Evolutionary conservation across 1,140 invertebrate species (phyloP).

Genomic region (Meloidogyne exigua): DNA sequence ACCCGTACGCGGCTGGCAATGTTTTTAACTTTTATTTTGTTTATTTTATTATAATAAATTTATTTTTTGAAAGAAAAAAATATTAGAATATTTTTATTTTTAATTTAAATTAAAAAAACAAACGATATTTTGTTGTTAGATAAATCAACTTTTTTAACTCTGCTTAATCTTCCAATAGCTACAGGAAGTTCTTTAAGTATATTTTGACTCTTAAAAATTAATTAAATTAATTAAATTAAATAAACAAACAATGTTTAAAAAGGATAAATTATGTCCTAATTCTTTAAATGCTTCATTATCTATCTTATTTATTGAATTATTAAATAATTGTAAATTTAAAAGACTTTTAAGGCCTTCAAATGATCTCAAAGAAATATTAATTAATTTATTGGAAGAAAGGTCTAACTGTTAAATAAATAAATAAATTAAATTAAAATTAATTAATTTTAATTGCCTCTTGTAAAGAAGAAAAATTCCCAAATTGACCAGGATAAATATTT

Average conservation of each 20-base stretch:
- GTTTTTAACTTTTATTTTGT: background rate
- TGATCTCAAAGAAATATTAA: constrained; percentile 34
- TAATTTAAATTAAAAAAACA: constrained; percentile 20
- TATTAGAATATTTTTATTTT: background rate
- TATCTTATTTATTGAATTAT: constrained; percentile 50
- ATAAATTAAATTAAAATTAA: background rate
- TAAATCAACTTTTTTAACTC: constrained; percentile 47
- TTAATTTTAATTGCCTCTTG: constrained; percentile 42
- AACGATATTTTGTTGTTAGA: constrained; percentile 46
- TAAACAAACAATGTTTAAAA: background rate
- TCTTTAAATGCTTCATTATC: constrained; percentile 45
- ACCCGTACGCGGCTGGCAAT: background rate
- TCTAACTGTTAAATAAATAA: constrained; percentile 49
- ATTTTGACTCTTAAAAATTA: constrained; percentile 39
- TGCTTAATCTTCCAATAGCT: constrained; percentile 45
- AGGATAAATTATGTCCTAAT: constrained; percentile 13
- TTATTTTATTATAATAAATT: background rate
- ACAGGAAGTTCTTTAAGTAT: constrained; percentile 48
- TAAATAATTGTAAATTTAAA: constrained; percentile 33
- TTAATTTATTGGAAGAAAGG: constrained; percentile 48
- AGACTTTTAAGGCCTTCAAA: constrained; percentile 51
- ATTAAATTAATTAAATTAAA: background rate
- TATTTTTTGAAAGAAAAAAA: background rate
- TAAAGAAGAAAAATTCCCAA: constrained; percentile 51
- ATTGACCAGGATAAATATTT: constrained; percentile 30